Evolutionary conservation across 2,797 vertebrate species (phyloP).

Genomic region (Merluccius polli): DNA sequence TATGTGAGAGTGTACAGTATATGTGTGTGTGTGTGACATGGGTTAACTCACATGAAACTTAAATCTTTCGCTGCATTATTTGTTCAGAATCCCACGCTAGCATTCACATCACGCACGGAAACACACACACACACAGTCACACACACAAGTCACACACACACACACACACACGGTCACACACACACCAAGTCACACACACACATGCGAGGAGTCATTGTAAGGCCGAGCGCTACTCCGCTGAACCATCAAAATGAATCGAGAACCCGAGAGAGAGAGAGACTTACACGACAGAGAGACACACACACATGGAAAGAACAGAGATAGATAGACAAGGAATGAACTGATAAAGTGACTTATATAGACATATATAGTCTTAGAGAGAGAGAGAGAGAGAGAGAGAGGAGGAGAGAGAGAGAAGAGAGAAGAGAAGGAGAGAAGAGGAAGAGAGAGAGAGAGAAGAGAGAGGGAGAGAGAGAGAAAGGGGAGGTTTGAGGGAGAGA

Average conservation of each 20-base stretch:
- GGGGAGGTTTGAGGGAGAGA: slow-evolving; percentile 11
- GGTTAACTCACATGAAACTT: not conserved
- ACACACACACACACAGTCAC: not conserved
- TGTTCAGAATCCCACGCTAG: not conserved
- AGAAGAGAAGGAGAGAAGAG: not conserved
- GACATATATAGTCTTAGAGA: not conserved
- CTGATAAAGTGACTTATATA: too few relatives aligned
- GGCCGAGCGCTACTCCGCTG: not conserved
- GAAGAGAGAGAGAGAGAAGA: not conserved
- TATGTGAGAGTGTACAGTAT: slow-evolving; percentile 6
- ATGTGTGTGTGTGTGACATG: slow-evolving; percentile 6
- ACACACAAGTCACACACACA: too few relatives aligned
- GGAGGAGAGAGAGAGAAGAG: not conserved
- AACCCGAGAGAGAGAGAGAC: too few relatives aligned
- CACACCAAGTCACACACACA: too few relatives aligned
- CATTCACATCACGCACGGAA: not conserved
- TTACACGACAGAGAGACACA: not conserved
- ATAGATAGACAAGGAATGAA: too few relatives aligned
- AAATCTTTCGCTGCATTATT: not conserved
- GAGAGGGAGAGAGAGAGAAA: slow-evolving; percentile 8
- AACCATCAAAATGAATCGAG: too few relatives aligned
- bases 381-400: not conserved
- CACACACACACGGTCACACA: not conserved
- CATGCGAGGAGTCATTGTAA: not conserved
- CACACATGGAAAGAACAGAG: not conserved